Conservation (phyloP, 2,888 invertebrate species). For the Agonopterix arenella region DNA sequence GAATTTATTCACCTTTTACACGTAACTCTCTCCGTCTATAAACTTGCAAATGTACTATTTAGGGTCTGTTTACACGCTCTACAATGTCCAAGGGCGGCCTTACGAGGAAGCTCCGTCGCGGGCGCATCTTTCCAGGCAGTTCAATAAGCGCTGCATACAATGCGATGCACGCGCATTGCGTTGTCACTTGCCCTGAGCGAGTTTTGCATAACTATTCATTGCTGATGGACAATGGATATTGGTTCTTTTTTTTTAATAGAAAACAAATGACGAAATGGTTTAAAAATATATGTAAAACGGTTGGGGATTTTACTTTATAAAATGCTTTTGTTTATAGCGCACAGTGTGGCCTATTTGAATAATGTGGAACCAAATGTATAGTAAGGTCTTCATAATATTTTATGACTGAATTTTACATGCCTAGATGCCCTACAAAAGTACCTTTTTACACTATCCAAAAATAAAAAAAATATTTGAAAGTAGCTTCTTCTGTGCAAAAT, state of each 20-base stretch:
- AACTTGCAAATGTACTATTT: constrained; percentile 10
- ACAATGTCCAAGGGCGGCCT: constrained; percentile 9
- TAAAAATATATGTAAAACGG: not conserved
- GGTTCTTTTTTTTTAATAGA: constrained; percentile 19
- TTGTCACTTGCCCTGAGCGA: constrained; percentile 50
- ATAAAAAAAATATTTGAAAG: not conserved
- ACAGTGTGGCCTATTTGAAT: not conserved
- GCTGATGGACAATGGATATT: constrained; percentile 58
- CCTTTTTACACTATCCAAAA: too few species aligned
- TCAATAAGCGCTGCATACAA: constrained; percentile 58
- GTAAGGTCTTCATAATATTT: not conserved
- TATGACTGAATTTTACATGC: too few species aligned
- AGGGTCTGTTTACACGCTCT: constrained; percentile 15
- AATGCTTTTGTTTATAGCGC: not conserved
- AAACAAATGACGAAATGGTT: constrained; percentile 14
- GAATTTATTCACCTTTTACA: too few species aligned
- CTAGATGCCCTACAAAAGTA: too few species aligned
- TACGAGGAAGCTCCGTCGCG: not conserved
- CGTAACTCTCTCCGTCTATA: too few species aligned
- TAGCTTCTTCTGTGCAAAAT: not conserved
- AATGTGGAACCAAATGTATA: not conserved
- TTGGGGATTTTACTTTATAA: constrained; percentile 1
- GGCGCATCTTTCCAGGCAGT: constrained; percentile 28
- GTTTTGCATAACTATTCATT: constrained; percentile 57
- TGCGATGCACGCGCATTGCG: constrained; percentile 45